phyloP scores from a whole-genome alignment of 1,140 invertebrate genomes.

The Aphelenchoides besseyi region DNA sequence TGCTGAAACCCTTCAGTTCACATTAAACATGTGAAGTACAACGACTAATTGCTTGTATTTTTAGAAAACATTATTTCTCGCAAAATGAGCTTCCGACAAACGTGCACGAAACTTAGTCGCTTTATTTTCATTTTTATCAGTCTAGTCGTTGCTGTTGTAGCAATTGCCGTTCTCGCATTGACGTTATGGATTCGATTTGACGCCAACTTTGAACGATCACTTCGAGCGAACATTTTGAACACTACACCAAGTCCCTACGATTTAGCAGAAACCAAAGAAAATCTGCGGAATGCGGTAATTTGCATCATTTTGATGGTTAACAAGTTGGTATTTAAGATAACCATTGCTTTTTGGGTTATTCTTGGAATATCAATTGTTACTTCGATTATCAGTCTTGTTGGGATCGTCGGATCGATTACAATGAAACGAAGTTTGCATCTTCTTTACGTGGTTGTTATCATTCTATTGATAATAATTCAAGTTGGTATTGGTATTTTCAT shows the following conservation, averaged over 20 bases:
- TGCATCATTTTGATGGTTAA: no score
- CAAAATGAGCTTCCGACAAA: background rate
- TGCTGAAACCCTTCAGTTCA: no score
- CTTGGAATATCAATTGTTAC: conserved; percentile 26
- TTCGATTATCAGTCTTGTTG: conserved; percentile 28
- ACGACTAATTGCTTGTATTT: no score
- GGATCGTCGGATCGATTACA: conserved; percentile 21
- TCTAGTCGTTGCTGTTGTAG: conserved; percentile 22
- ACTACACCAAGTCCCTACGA: conserved; percentile 10
- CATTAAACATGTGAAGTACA: no score
- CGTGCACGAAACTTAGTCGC: background rate
- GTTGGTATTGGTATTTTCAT: conserved; percentile 31
- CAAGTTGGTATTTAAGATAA: conserved; percentile 10
- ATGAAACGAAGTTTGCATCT: conserved; percentile 27
- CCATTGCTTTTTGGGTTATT: conserved; percentile 33
- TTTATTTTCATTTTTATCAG: conserved; percentile 21
- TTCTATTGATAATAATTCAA: conserved; percentile 33
- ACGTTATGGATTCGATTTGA: conserved; percentile 39
- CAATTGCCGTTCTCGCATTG: conserved; percentile 19
- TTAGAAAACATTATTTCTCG: background rate
- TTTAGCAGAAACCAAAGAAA: conserved; percentile 28
- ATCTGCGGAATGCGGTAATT: conserved; percentile 14
- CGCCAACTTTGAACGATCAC: conserved; percentile 20
- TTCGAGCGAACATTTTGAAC: conserved; percentile 28
- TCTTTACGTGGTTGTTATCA: conserved; percentile 26